These are phyloP conservation scores for Ganaspis brasiliensis DNA, from an alignment of 2,888 invertebrate species.

Conservation along the genomic window DNA sequence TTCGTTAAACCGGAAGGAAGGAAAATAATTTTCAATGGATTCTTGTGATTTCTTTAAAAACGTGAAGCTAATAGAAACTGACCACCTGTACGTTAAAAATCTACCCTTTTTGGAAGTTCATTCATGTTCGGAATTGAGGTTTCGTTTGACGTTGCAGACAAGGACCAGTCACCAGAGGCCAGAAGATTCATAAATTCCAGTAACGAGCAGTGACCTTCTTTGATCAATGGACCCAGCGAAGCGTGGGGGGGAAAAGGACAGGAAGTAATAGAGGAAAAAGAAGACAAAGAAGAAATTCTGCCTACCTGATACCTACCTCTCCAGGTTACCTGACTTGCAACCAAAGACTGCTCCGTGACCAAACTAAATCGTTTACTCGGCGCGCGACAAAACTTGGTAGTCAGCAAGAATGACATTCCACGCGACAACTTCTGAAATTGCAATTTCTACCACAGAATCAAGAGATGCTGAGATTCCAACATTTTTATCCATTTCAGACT, in stretches of 20 bases:
- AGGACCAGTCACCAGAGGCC: constrained; percentile 3
- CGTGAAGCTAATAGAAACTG: constrained; percentile 28
- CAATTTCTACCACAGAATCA: constrained; percentile 29
- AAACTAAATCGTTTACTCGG: constrained; percentile 62
- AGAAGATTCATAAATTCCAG: constrained; percentile 39
- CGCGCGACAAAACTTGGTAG: constrained; percentile 32
- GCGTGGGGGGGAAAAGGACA: constrained; percentile 47
- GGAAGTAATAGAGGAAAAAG: constrained; percentile 60
- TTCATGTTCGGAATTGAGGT: constrained; percentile 21
- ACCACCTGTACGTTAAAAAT: constrained; percentile 21
- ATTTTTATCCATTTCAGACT: background rate
- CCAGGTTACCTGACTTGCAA: constrained; percentile 66
- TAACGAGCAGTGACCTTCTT: constrained; percentile 41
- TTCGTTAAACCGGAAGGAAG: constrained; percentile 11
- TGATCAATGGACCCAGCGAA: constrained; percentile 61
- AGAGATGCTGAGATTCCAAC: constrained; percentile 15
- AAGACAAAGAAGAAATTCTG: constrained; percentile 64
- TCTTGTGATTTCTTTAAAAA: constrained; percentile 28
- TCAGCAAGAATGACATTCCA: constrained; percentile 38
- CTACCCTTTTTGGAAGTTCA: constrained; percentile 33
- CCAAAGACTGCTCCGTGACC: constrained; percentile 65
- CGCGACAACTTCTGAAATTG: constrained; percentile 43
- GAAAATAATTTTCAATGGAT: constrained; percentile 24
- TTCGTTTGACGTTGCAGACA: constrained; percentile 8
- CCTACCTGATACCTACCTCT: constrained; percentile 53